These are phyloP conservation scores for Amphiprion clarkii DNA, from an alignment of 2,797 vertebrate species.

Conservation along the genomic window DNA sequence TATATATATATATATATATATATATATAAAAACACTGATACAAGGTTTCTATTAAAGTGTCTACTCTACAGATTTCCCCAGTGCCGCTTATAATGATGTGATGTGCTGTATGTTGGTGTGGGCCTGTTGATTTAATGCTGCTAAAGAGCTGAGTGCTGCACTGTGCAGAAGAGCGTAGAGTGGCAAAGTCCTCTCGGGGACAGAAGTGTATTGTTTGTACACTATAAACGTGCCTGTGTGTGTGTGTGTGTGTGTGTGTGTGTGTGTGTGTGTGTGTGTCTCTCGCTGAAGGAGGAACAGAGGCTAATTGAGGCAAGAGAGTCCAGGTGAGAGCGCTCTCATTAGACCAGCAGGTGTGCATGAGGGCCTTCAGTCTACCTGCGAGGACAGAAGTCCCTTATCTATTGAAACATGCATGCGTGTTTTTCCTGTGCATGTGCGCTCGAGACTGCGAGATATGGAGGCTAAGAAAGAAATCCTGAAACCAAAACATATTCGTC, in stretches of 20 bases:
- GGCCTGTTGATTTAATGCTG: slow-evolving; percentile 76
- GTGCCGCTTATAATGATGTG: slow-evolving; percentile 69
- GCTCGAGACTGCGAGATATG: neutral
- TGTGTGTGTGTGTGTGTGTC: slow-evolving; percentile 37
- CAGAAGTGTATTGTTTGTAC: slow-evolving; percentile 61
- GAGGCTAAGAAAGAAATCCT: neutral
- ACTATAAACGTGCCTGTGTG: slow-evolving; percentile 56
- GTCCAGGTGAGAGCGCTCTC: slow-evolving; percentile 79
- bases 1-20: neutral
- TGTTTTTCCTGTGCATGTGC: slow-evolving; percentile 33
- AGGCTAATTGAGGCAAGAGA: slow-evolving; percentile 81
- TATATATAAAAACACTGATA: slow-evolving; percentile 31
- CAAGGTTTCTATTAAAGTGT: slow-evolving; percentile 56
- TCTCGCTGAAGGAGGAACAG: slow-evolving; percentile 70
- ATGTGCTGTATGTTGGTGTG: slow-evolving; percentile 62
- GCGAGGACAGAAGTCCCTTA: slow-evolving; percentile 60
- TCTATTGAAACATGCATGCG: slow-evolving; percentile 60
- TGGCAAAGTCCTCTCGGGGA: slow-evolving; percentile 68
- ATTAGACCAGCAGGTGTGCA: slow-evolving; percentile 75
- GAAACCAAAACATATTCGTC: slow-evolving; percentile 3
- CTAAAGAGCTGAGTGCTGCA: slow-evolving; percentile 76
- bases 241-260: slow-evolving; percentile 36
- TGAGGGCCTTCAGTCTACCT: slow-evolving; percentile 65
- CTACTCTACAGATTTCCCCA: slow-evolving; percentile 70
- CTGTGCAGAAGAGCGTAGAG: slow-evolving; percentile 71